Conservation (phyloP, 1,140 invertebrate genomes). For the Helicorthomorpha holstii region DNA sequence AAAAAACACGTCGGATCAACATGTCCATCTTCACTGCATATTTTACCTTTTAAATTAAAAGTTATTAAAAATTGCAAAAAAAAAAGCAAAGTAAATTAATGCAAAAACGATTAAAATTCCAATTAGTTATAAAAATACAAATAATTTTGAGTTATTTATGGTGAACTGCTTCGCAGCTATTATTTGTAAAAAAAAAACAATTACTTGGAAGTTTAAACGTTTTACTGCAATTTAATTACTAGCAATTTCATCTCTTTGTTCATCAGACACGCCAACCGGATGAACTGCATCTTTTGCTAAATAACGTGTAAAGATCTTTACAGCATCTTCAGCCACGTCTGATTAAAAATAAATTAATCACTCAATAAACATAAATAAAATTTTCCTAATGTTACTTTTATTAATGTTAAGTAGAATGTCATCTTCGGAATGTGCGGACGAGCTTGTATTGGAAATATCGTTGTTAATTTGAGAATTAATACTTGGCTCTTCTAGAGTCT, state of each 20-base stretch:
- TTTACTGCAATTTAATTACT: no score
- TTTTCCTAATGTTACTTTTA: not conserved
- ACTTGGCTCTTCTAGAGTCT: slow-evolving; percentile 1
- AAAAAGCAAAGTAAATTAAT: no score
- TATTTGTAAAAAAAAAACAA: no score
- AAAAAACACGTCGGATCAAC: slow-evolving; percentile 35
- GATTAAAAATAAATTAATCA: not conserved
- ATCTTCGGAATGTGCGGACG: not conserved
- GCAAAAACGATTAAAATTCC: no score
- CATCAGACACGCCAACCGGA: slow-evolving; percentile 28
- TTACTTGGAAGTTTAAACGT: no score
- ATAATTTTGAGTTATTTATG: no score
- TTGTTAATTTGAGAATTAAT: slow-evolving; percentile 4
- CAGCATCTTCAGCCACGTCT: slow-evolving; percentile 29
- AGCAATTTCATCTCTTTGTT: slow-evolving; percentile 23
- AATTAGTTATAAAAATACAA: no score
- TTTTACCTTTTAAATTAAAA: slow-evolving; percentile 21
- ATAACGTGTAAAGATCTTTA: slow-evolving; percentile 36
- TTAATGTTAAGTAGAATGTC: not conserved
- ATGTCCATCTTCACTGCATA: slow-evolving; percentile 27
- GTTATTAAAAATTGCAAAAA: not conserved
- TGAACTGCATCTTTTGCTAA: slow-evolving; percentile 30
- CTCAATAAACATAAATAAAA: not conserved
- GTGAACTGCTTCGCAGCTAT: no score
- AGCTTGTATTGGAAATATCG: not conserved